phyloP scores from a whole-genome alignment of 1,140 invertebrate genomes.

The Tetragonula clypearis region DNA sequence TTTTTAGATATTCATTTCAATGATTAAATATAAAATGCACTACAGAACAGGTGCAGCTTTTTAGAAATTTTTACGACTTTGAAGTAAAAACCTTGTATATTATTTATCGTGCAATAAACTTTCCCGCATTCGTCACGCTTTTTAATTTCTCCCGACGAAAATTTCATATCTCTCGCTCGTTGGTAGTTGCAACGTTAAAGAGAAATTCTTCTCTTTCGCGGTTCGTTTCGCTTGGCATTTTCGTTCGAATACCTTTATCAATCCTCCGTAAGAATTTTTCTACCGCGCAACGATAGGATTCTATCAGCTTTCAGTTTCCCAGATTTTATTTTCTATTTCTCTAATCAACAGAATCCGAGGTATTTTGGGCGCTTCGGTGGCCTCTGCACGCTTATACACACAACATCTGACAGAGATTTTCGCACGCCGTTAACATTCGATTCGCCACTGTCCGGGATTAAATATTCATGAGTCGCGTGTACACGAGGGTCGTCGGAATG shows the following conservation, averaged over 20 bases:
- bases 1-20: no score
- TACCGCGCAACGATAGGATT: background rate
- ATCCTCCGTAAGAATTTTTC: background rate
- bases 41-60: no score
- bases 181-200: no score
- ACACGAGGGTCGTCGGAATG: constrained; percentile 27
- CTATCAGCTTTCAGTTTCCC: background rate
- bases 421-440: constrained; percentile 58
- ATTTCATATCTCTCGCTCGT: no score
- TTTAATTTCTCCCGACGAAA: no score
- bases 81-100: no score
- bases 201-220: background rate
- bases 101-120: no score
- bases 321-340: background rate
- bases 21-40: no score
- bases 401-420: constrained; percentile 21
- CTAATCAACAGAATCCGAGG: background rate
- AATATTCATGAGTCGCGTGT: constrained; percentile 60
- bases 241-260: background rate
- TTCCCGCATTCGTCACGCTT: no score
- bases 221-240: background rate
- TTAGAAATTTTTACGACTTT: no score
- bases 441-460: constrained; percentile 53
- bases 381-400: no score
- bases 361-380: no score